Conservation (phyloP, 1,140 invertebrate species). For the Nephila pilipes region DNA sequence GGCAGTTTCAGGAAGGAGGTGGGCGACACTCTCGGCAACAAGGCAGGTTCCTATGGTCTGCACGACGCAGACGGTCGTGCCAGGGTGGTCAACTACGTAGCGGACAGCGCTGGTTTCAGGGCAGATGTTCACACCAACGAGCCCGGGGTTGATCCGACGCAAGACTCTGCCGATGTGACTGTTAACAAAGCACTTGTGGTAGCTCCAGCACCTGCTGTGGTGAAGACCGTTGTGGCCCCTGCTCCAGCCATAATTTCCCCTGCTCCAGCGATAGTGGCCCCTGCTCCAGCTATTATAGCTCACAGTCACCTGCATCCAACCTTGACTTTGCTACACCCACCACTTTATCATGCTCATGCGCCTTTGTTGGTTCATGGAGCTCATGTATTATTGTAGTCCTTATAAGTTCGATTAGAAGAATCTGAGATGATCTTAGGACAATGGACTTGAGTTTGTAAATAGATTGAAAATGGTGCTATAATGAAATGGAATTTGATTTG, state of each 20-base stretch:
- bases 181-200: constrained; percentile 77
- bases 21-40: constrained; percentile 69
- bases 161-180: constrained; percentile 68
- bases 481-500: too few species aligned
- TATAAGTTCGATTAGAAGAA: too few species aligned
- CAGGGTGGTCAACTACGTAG: constrained; percentile 78
- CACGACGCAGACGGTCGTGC: constrained; percentile 78
- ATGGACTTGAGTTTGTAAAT: too few species aligned
- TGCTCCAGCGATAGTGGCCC: background rate
- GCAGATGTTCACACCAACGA: constrained; percentile 77
- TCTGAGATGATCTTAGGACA: too few species aligned
- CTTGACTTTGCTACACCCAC: background rate
- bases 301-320: background rate
- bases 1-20: constrained; percentile 77
- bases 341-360: background rate
- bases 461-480: too few species aligned
- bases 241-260: background rate
- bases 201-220: constrained; percentile 55
- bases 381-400: background rate
- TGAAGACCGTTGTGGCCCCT: background rate
- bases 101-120: constrained; percentile 78
- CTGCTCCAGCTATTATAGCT: background rate
- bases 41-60: constrained; percentile 79
- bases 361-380: background rate
- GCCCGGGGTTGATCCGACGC: constrained; percentile 68